A percentile compares a stretch with the other conserved stretches of the same genome.
These are phyloP conservation scores for Zaprionus capensis DNA, from an alignment of 1,140 invertebrate genomes.

Conservation along the genomic window DNA sequence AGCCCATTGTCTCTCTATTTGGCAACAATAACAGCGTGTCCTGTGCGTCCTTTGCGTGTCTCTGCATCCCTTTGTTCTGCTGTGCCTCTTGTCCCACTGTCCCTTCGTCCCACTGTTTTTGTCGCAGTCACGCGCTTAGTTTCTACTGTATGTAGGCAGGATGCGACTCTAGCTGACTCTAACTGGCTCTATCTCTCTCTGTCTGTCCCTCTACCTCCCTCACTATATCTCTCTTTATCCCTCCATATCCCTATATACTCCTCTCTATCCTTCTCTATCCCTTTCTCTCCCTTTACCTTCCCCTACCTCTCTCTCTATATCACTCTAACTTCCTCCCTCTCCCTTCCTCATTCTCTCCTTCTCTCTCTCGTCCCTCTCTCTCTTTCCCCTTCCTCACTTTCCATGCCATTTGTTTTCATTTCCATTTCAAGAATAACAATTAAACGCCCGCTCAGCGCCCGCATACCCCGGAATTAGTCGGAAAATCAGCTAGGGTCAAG, in stretches of 20 bases:
- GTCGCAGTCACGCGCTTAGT: conserved; percentile 57
- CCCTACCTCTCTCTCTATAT: no score
- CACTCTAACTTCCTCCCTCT: no score
- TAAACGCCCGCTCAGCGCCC: conserved; percentile 45
- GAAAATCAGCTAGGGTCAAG: conserved; percentile 36
- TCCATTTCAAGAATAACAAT: conserved; percentile 41
- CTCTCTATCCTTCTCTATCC: no score
- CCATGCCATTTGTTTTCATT: conserved; percentile 46
- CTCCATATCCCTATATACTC: no score
- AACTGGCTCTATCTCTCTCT: background rate
- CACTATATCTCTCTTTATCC: background rate
- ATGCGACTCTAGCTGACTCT: background rate
- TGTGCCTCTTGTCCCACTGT: background rate
- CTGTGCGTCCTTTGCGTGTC: conserved; percentile 4
- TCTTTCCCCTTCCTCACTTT: conserved; percentile 6
- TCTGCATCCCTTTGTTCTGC: background rate
- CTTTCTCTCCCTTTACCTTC: no score
- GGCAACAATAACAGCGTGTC: conserved; percentile 54
- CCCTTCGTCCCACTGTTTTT: conserved; percentile 31
- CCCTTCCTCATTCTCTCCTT: no score
- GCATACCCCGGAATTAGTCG: conserved; percentile 73
- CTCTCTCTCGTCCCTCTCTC: background rate
- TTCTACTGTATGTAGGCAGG: background rate
- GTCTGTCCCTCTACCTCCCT: background rate
- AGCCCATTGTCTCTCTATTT: conserved; percentile 37